A percentile compares a stretch with the other conserved stretches of the same genome.
phyloP scores from a whole-genome alignment of 1,140 invertebrate genomes.

The Phortica variegata region DNA sequence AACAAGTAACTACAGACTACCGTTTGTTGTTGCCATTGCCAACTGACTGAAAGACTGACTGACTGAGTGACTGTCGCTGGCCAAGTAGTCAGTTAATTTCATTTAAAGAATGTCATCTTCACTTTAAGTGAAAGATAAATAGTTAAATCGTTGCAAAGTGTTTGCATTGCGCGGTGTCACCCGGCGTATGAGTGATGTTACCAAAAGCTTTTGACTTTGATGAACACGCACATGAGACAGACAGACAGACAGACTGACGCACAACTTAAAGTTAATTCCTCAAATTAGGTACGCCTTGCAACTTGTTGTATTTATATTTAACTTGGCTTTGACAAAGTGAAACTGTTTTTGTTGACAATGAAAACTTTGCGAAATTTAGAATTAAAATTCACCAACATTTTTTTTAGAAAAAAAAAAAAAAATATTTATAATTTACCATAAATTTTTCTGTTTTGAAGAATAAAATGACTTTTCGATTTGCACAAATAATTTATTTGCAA shows the following conservation, averaged over 20 bases:
- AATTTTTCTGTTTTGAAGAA: background rate
- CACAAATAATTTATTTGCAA: background rate
- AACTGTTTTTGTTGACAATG: too few relatives aligned
- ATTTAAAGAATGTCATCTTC: slow-evolving; percentile 57
- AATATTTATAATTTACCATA: too few relatives aligned
- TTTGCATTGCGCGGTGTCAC: slow-evolving; percentile 17
- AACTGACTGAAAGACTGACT: slow-evolving; percentile 20
- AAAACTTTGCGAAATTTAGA: too few relatives aligned
- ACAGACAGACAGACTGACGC: too few relatives aligned
- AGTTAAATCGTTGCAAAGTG: slow-evolving; percentile 20
- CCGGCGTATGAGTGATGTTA: slow-evolving; percentile 40
- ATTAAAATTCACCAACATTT: too few relatives aligned
- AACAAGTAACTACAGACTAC: slow-evolving; percentile 15
- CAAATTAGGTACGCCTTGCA: too few relatives aligned
- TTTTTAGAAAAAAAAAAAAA: too few relatives aligned
- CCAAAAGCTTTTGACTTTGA: slow-evolving; percentile 16
- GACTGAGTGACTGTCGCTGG: slow-evolving; percentile 13
- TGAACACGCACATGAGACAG: too few relatives aligned
- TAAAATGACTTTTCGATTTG: background rate
- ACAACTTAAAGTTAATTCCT: too few relatives aligned
- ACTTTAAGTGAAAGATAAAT: slow-evolving; percentile 57
- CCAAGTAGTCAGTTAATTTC: slow-evolving; percentile 48
- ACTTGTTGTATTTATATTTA: too few relatives aligned
- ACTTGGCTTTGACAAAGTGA: too few relatives aligned
- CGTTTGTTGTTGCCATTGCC: slow-evolving; percentile 13